Evolutionary conservation across 2,797 vertebrate species (phyloP).

Genomic region (Phoebastria nigripes): DNA sequence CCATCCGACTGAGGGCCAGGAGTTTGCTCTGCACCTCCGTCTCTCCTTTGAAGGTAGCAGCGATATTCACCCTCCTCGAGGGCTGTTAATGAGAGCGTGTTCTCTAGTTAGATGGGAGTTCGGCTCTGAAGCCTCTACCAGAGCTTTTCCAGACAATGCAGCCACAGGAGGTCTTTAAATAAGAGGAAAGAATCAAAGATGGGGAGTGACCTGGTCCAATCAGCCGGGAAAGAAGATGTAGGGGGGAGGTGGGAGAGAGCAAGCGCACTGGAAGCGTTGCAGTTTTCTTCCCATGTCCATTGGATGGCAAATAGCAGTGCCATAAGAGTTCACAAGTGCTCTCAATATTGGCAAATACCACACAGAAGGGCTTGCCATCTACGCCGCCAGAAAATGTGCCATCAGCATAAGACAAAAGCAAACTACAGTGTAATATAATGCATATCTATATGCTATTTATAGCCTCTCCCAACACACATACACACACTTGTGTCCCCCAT

Average conservation of each 20-base stretch:
- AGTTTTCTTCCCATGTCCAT: not conserved
- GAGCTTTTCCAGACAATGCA: conserved; percentile 24
- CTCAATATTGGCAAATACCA: not conserved
- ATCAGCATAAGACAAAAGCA: not conserved
- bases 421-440: not conserved
- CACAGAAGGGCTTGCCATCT: not conserved
- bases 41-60: not conserved
- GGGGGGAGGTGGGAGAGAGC: not conserved
- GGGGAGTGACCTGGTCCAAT: conserved; percentile 15
- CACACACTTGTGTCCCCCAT: not conserved
- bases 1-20: not conserved
- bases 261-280: not conserved
- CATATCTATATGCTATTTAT: not conserved
- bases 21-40: not conserved
- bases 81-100: not conserved
- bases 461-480: not conserved
- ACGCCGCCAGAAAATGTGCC: not conserved
- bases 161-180: not conserved
- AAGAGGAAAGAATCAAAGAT: not conserved
- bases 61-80: not conserved
- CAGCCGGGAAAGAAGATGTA: not conserved
- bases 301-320: not conserved
- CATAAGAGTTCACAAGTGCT: not conserved
- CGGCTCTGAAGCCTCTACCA: not conserved
- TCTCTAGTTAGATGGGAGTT: not conserved